Percentiles rank a stretch among this genome's conserved stretches.
Evolutionary conservation across 2,113 vertebrate genomes (phyloP).

Genomic region (Sturnus vulgaris): DNA sequence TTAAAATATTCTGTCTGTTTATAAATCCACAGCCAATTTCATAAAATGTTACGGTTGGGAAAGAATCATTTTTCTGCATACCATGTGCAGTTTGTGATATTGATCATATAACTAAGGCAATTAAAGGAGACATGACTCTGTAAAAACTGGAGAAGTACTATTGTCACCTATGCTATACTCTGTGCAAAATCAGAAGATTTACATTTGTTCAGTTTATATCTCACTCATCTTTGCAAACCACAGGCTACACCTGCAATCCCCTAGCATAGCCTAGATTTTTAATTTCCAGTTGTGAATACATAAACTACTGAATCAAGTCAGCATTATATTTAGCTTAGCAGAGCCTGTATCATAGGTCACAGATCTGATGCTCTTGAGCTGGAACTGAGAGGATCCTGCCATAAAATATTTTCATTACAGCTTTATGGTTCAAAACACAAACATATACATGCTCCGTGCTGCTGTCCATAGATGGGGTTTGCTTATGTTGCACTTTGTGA

Average conservation of each 20-base stretch:
- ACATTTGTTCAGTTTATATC: not conserved
- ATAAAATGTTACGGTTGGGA: not conserved
- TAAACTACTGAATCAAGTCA: not conserved
- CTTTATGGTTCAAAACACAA: conserved; percentile 29
- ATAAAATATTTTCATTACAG: not conserved
- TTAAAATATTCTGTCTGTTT: not conserved
- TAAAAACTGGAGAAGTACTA: not conserved
- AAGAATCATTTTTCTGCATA: not conserved
- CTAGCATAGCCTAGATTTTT: not conserved
- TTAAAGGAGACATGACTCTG: not conserved
- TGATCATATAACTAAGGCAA: not conserved
- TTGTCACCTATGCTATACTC: not conserved
- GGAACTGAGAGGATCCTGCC: not conserved
- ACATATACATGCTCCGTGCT: not conserved
- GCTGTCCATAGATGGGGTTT: not conserved
- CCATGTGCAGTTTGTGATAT: not conserved
- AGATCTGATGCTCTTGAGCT: not conserved
- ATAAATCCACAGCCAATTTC: not conserved
- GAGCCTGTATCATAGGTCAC: not conserved
- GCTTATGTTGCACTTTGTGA: not conserved
- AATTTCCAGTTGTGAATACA: not conserved
- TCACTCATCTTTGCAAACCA: not conserved
- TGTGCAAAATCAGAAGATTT: not conserved
- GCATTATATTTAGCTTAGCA: not conserved
- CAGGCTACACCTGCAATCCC: not conserved